A percentile compares a stretch with the other conserved stretches of the same genome.
Conservation (phyloP, 2,888 invertebrate species). For the Spodoptera littoralis region DNA sequence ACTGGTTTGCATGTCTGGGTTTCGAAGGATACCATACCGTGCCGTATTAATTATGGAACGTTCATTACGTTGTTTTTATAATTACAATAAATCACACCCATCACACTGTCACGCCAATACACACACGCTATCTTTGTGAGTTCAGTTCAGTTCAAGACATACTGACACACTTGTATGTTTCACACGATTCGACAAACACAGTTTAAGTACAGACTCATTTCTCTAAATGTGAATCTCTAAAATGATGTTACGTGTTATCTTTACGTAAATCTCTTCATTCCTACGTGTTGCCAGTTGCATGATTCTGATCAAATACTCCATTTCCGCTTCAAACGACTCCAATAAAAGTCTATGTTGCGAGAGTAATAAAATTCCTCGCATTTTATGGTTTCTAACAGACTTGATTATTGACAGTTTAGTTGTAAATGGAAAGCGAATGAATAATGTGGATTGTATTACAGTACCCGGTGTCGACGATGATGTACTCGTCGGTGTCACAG, state of each 20-base stretch:
- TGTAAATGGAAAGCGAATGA: slow-evolving; percentile 20
- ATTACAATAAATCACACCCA: slow-evolving; percentile 21
- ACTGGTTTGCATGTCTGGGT: slow-evolving; percentile 47
- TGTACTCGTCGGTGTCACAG: slow-evolving; percentile 90
- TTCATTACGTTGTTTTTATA: slow-evolving; percentile 22
- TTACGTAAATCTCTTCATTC: slow-evolving; percentile 17
- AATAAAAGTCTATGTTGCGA: slow-evolving; percentile 35
- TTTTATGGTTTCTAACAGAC: slow-evolving; percentile 30
- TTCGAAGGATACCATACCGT: slow-evolving; percentile 23
- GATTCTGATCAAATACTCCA: slow-evolving; percentile 36
- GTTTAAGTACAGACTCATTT: no score
- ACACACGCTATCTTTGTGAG: slow-evolving; percentile 24
- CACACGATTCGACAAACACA: no score
- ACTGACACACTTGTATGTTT: slow-evolving; percentile 1
- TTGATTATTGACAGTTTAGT: slow-evolving; percentile 19
- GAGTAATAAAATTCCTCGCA: slow-evolving; percentile 28
- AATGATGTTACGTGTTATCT: slow-evolving; percentile 17
- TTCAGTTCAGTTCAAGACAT: slow-evolving; percentile 24
- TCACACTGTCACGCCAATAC: slow-evolving; percentile 24
- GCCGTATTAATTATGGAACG: slow-evolving; percentile 26
- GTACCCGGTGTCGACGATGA: slow-evolving; percentile 88
- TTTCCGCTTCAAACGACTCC: slow-evolving; percentile 41
- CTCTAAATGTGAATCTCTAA: neutral
- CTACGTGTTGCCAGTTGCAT: slow-evolving; percentile 49
- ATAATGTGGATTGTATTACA: slow-evolving; percentile 65